These are phyloP conservation scores for Brachionus paranguensis DNA, from an alignment of 1,140 invertebrate genomes.

Conservation along the genomic window DNA sequence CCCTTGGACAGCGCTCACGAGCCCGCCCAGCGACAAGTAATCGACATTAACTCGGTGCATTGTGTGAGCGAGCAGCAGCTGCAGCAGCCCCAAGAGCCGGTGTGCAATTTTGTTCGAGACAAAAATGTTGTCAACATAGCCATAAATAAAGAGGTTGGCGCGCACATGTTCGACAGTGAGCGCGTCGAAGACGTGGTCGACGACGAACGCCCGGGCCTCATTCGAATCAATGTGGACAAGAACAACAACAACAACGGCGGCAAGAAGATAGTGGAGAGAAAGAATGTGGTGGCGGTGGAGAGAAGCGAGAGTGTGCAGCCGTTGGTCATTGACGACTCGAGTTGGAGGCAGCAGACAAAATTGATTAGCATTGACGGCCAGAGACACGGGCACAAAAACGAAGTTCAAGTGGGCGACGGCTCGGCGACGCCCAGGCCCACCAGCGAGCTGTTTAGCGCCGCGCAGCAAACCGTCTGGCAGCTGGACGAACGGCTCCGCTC, in stretches of 20 bases:
- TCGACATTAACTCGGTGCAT: constrained; percentile 25
- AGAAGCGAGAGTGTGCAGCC: background rate
- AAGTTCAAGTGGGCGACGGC: background rate
- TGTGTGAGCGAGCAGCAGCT: background rate
- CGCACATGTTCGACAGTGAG: background rate
- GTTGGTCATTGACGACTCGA: constrained; percentile 11
- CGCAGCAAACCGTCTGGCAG: background rate
- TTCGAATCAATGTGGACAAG: background rate
- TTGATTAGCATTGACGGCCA: constrained; percentile 19
- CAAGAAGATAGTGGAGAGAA: background rate
- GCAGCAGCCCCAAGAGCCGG: background rate
- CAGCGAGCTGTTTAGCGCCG: background rate
- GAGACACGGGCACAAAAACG: background rate
- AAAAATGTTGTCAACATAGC: constrained; percentile 1
- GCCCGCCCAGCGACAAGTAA: background rate
- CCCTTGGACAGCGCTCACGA: background rate
- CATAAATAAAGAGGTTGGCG: background rate
- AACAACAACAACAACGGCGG: background rate
- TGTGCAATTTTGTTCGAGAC: background rate
- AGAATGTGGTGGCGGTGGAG: background rate
- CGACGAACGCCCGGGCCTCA: background rate
- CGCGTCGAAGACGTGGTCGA: constrained; percentile 5
- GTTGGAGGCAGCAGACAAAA: background rate
- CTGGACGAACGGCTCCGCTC: background rate
- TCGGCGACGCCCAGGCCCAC: background rate